These are phyloP conservation scores for Pelagia noctiluca DNA, from an alignment of 30 jellyfish, hydroid and myxozoan genomes.

Conservation along the genomic window DNA sequence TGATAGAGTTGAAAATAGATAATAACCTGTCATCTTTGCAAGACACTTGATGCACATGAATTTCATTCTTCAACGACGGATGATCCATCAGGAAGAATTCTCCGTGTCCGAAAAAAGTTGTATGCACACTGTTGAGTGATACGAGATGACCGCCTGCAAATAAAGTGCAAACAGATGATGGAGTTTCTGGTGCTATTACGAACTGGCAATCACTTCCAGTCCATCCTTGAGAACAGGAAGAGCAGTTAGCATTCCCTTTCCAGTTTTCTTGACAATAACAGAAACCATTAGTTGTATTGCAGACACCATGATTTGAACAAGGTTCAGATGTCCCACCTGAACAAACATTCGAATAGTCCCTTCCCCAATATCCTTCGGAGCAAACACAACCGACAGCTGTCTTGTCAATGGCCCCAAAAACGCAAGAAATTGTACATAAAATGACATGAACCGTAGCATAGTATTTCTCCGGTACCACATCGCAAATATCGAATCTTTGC, in stretches of 20 bases:
- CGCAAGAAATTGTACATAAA: conserved; percentile 52
- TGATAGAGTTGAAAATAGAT: too few species aligned
- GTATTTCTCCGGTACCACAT: conserved; percentile 36
- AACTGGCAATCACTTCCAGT: conserved; percentile 71
- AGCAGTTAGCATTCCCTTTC: conserved; percentile 70
- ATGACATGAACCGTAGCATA: conserved; percentile 26
- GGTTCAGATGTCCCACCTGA: conserved; percentile 60
- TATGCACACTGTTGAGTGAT: conserved; percentile 55
- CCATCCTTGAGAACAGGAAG: conserved; percentile 77
- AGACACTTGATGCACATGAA: conserved; percentile 65
- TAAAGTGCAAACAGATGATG: conserved; percentile 47
- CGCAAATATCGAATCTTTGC: conserved; percentile 45
- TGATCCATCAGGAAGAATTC: conserved; percentile 55
- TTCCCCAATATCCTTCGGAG: conserved; percentile 67
- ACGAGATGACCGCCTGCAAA: conserved; percentile 76
- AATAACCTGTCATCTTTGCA: conserved; percentile 54
- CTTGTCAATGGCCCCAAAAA: conserved; percentile 29
- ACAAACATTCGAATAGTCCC: conserved; percentile 54
- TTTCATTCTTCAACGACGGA: not conserved
- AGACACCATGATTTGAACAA: conserved; percentile 60
- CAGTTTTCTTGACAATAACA: conserved; percentile 79
- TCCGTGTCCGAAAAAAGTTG: conserved; percentile 76
- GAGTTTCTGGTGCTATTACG: conserved; percentile 55
- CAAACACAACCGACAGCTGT: conserved; percentile 42
- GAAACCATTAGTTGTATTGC: conserved; percentile 63